Conservation (phyloP, 2,888 invertebrate genomes). For the Tuberolachnus salignus region DNA sequence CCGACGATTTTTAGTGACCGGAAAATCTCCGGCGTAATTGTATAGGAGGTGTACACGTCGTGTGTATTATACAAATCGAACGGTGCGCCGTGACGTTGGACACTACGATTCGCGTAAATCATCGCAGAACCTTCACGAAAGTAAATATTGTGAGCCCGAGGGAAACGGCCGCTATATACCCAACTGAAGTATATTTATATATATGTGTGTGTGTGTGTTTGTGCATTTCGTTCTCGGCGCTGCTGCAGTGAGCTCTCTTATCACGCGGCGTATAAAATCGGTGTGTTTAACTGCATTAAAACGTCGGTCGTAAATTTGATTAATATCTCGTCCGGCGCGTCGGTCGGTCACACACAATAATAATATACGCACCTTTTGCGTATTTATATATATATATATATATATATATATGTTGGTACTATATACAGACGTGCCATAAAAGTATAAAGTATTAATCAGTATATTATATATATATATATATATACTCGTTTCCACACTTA, state of each 20-base stretch:
- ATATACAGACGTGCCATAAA: background rate
- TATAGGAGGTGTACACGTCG: no score
- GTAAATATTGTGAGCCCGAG: background rate
- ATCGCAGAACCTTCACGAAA: background rate
- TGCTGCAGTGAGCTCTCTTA: background rate
- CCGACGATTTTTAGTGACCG: no score
- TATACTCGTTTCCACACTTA: slow-evolving; percentile 11
- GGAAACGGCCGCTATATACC: background rate
- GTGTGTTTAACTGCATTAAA: background rate
- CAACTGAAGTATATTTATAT: no score
- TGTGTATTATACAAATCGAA: no score
- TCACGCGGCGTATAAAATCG: background rate
- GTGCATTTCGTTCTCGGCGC: no score
- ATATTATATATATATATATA: background rate
- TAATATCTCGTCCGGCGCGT: background rate
- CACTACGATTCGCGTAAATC: background rate
- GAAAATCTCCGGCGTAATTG: no score
- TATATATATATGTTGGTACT: no score
- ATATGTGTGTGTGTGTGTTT: no score
- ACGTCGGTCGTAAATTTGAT: background rate
- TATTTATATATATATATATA: no score
- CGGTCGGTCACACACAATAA: no score
- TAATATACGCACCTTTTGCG: no score
- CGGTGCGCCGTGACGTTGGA: background rate
- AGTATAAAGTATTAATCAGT: slow-evolving; percentile 26